phyloP scores from a whole-genome alignment of 2,113 vertebrate species.

The Cynoglossus semilaevis region DNA sequence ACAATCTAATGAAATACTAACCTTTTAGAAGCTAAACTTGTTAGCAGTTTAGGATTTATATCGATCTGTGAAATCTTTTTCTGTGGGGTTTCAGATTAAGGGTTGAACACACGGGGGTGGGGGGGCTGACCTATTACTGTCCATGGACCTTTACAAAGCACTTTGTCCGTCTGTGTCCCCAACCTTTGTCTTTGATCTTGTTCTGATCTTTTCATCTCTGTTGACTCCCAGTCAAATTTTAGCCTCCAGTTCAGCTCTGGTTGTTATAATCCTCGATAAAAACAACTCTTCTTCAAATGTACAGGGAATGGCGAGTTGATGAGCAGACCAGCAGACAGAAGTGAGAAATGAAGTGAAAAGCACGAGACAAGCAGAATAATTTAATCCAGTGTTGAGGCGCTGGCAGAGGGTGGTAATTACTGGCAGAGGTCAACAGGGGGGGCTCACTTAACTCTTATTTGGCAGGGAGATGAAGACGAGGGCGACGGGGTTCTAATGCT shows the following conservation, averaged over 20 bases:
- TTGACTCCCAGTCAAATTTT: constrained; percentile 47
- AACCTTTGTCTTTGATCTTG: constrained; percentile 64
- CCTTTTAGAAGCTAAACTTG: no score
- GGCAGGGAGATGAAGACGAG: constrained; percentile 44
- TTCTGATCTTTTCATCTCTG: constrained; percentile 61
- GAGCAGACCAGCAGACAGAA: constrained; percentile 2
- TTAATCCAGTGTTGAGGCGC: constrained; percentile 27
- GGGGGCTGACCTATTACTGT: no score
- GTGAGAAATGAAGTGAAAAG: constrained; percentile 18
- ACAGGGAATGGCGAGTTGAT: no score
- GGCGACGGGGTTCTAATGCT: constrained; percentile 38
- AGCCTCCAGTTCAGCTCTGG: constrained; percentile 42
- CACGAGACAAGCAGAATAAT: background rate
- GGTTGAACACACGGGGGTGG: no score
- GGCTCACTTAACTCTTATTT: constrained; percentile 71
- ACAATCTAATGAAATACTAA: no score
- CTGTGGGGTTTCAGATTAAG: no score
- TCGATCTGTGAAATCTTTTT: no score
- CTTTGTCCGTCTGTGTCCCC: constrained; percentile 40
- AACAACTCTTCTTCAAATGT: no score
- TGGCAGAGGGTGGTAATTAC: constrained; percentile 49
- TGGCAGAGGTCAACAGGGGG: constrained; percentile 42
- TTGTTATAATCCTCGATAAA: constrained; percentile 54
- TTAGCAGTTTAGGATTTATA: no score
- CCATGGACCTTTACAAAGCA: constrained; percentile 28